Evolutionary conservation across 1,140 invertebrate genomes (phyloP), one percentile per base, ranked within the genome.

Genomic region (Ips typographus): DNA sequence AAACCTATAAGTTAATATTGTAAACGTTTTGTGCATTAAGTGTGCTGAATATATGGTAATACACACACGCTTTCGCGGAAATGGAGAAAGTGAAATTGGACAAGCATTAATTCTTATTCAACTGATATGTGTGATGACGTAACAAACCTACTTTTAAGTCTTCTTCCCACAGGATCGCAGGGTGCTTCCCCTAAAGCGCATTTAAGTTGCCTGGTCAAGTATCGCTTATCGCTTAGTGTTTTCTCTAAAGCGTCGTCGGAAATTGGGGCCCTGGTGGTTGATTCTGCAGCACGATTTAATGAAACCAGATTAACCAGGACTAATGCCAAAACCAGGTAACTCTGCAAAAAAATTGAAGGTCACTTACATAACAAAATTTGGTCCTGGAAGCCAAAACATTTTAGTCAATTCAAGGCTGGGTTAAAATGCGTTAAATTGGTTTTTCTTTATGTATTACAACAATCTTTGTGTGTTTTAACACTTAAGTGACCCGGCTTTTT

Each of bases 121-220:
- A 22, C 22, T 22, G 22, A 22, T 22, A 22, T 47, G 44, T 47
- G 44, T 47, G 44, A n/a, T 5, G 44, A 47, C 4, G n/a, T 5
- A 47, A 47, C 4, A 47, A 47, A 47, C n/a, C 83, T 84, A 91
- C 89, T 89, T 84, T 90, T 91, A 2, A 91, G 79, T 68, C 87
- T 81, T 67, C 88, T 84, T 58, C 89, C 89, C 4, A 90, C 85
- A 4, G 87, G 85, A 74, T 91, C 89, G 71, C 89, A 91, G 0
- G 86, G 83, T 2, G 84, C 88, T 77, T 90, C 88, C 3, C 88
- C 88, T 1, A 90, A 77, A 37, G 88, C 88, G 74, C 89, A 91
- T 74, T 90, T 89, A 41, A 90, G 80, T 75, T 90, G 89, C 72
- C 88, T 82, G 74, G 82, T 84, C 62, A 91, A 82, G 75, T 90